A percentile compares a stretch with the other conserved stretches of the same genome.
Conservation (phyloP, 2,888 invertebrate species). For the Caenorhabditis japonica region DNA sequence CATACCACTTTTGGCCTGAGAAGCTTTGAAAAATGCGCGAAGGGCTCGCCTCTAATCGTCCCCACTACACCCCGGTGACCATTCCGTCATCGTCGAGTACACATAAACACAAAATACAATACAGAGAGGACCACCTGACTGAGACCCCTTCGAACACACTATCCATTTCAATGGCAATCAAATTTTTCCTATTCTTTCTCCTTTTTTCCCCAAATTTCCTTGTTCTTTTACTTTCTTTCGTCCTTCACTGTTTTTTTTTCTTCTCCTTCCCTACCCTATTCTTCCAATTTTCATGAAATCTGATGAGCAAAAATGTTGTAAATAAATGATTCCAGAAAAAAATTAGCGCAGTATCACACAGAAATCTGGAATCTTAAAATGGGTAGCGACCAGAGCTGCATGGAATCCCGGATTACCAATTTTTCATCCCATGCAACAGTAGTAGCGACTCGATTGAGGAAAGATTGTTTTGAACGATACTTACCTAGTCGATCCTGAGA, state of each 20-base stretch:
- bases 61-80: conserved; percentile 29
- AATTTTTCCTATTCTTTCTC: conserved; percentile 3
- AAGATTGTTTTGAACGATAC: too few relatives aligned
- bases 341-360: too few relatives aligned
- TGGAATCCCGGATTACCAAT: too few relatives aligned
- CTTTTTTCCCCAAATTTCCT: conserved; percentile 2
- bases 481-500: too few relatives aligned
- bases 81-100: conserved; percentile 37
- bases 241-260: background rate
- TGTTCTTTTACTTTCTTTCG: background rate
- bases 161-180: conserved; percentile 43
- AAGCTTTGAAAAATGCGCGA: background rate
- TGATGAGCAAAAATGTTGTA: conserved; percentile 44
- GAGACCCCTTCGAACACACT: conserved; percentile 7
- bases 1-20: background rate
- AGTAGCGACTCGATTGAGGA: too few relatives aligned
- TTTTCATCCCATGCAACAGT: too few relatives aligned
- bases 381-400: too few relatives aligned
- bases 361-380: too few relatives aligned
- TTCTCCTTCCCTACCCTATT: background rate
- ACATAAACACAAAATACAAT: background rate
- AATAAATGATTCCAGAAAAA: conserved; percentile 44
- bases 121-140: background rate
- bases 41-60: background rate
- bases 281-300: background rate